Percentiles rank a stretch among this genome's conserved stretches.
phyloP scores from a whole-genome alignment of 2,113 vertebrate species.

The Dasyurus viverrinus region DNA sequence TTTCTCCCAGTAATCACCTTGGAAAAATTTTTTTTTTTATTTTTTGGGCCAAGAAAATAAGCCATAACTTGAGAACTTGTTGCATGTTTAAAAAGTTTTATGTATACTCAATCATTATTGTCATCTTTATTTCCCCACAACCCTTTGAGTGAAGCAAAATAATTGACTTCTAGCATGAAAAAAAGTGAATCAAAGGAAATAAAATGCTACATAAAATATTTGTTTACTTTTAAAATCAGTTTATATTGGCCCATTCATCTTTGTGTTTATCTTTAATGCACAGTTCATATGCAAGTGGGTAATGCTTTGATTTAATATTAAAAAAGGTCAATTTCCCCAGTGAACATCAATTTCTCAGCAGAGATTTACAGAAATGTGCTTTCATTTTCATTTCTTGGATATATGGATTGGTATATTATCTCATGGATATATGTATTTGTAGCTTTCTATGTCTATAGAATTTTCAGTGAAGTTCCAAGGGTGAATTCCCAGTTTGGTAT shows the following conservation, averaged over 20 bases:
- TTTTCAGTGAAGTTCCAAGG: background rate
- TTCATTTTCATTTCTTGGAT: background rate
- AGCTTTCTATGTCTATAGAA: background rate
- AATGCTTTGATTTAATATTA: constrained; percentile 1
- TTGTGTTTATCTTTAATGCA: constrained; percentile 43
- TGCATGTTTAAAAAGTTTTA: background rate
- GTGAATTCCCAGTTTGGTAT: accelerated
- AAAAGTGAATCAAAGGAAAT: constrained; percentile 50
- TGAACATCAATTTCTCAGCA: background rate
- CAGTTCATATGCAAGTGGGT: constrained; percentile 17
- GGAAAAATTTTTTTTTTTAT: constrained; percentile 4
- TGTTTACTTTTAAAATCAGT: constrained; percentile 65
- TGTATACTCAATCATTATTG: background rate
- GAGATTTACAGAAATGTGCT: background rate
- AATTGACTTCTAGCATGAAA: constrained; percentile 40
- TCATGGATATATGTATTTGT: background rate
- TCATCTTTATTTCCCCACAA: constrained; percentile 15
- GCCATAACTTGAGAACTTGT: background rate
- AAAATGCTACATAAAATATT: constrained; percentile 33
- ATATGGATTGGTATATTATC: background rate
- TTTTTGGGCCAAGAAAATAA: background rate
- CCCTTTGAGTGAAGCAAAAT: background rate
- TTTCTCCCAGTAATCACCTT: background rate
- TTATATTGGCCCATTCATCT: background rate
- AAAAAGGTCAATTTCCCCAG: constrained; percentile 7